Evolutionary conservation across 2,797 vertebrate genomes (phyloP), one percentile per base, ranked within the genome.

Genomic region (Rhinichthys osculus): DNA sequence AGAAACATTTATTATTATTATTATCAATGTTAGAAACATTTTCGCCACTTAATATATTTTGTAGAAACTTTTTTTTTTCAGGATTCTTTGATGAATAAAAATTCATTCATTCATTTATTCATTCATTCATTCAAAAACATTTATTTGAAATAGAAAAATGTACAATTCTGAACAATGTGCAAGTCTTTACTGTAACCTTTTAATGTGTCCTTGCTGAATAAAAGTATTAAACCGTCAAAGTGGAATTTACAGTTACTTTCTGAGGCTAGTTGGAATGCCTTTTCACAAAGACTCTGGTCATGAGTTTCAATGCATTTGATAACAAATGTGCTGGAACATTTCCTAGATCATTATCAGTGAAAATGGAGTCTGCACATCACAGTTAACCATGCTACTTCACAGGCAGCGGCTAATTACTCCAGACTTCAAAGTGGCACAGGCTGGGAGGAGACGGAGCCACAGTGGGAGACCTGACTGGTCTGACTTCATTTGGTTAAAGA

Each of bases 321-420:
- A 87, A 72, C 87, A 76, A 80, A 90, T 88, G 76, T 85, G 78
- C 80, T 83, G 83, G 87, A 90, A 74, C 88, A 82, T 85, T 82
- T 83, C 86, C 84, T 84, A 73, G 84, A 85, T 85, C 76, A 83
- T 89, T 89, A 90, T 85, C 84, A 76, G 70, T 77, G 82, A 85
- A 85, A 87, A 87, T 78, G 30, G 84, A 86, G 74, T 85, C 72
- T 66, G 54, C 71, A 71, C 47, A 78, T 82, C 67, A 72, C 83
- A 67, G 88, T 87, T 88, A 86, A 69, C 19, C 35, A 72, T 72
- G 78, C 57, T 27, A 83, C 84, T 86, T 89, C 84, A 87, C 85
- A 83, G 87, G 76, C 35, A 81, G 84, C 54, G 66, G 80, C 87
- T 89, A 90, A 90, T 90, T 90, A 87, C 89, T 85, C 62, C 86